phyloP scores from a whole-genome alignment of 1,140 invertebrate genomes.

The Lasaia peninsularis region DNA sequence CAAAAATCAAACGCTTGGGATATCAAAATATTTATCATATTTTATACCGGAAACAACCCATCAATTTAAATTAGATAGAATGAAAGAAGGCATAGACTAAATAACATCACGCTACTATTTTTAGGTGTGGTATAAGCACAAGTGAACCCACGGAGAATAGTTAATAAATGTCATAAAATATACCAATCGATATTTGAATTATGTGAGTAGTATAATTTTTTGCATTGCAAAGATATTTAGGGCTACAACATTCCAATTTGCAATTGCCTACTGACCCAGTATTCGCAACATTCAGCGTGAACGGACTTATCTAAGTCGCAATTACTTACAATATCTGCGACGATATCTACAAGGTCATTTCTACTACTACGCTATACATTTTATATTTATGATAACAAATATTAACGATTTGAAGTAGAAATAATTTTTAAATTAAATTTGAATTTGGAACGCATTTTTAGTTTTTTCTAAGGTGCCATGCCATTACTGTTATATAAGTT shows the following conservation, averaged over 20 bases:
- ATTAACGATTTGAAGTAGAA: background rate
- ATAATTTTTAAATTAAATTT: background rate
- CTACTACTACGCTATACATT: constrained; percentile 34
- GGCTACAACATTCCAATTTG: constrained; percentile 17
- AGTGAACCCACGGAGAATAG: no score
- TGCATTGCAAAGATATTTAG: constrained; percentile 3
- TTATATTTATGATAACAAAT: constrained; percentile 1
- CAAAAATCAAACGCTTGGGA: no score
- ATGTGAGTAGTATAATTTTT: background rate
- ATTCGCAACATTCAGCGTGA: constrained; percentile 22
- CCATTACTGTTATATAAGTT: no score
- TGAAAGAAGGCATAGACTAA: no score
- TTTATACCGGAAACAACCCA: no score
- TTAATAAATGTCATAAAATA: no score
- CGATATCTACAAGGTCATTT: constrained; percentile 57
- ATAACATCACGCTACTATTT: no score
- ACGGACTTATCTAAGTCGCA: constrained; percentile 30
- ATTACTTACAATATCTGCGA: constrained; percentile 13
- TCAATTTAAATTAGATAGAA: no score
- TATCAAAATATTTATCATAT: no score
- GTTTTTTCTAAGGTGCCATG: no score
- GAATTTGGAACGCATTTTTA: no score
- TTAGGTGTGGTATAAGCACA: no score
- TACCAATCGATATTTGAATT: background rate
- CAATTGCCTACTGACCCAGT: constrained; percentile 34